These are phyloP conservation scores for Melanocharis versteri DNA, from an alignment of 2,113 vertebrate species.

Conservation along the genomic window DNA sequence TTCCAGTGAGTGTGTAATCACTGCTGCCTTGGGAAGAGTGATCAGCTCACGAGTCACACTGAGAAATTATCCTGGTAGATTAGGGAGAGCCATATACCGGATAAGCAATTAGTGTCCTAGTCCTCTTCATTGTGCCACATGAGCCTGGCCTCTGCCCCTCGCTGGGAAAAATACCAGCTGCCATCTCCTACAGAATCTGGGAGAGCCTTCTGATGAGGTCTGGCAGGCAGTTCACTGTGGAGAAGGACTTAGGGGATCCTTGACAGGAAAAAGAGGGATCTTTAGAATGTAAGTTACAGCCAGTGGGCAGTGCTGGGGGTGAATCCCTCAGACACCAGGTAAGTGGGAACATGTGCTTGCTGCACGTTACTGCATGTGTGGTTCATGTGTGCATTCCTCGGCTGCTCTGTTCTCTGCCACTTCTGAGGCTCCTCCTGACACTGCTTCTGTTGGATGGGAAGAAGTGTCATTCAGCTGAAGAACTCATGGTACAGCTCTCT, in stretches of 20 bases:
- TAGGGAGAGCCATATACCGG: neutral
- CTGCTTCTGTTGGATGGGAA: neutral
- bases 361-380: neutral
- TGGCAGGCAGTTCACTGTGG: neutral
- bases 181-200: neutral
- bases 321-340: neutral
- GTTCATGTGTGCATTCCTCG: neutral
- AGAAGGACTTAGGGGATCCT: neutral
- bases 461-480: neutral
- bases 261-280: neutral
- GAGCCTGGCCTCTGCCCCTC: neutral
- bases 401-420: neutral
- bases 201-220: neutral
- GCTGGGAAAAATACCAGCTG: neutral
- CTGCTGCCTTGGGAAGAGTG: neutral
- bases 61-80: neutral
- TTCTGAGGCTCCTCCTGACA: neutral
- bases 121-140: neutral
- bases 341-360: neutral
- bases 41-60: neutral
- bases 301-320: neutral
- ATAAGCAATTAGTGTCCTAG: neutral
- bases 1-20: neutral
- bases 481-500: neutral
- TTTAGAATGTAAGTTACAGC: neutral